Percentiles rank a stretch among this genome's conserved stretches.
phyloP scores from a whole-genome alignment of 2,888 invertebrate species.

The Pegoplata infirma region DNA sequence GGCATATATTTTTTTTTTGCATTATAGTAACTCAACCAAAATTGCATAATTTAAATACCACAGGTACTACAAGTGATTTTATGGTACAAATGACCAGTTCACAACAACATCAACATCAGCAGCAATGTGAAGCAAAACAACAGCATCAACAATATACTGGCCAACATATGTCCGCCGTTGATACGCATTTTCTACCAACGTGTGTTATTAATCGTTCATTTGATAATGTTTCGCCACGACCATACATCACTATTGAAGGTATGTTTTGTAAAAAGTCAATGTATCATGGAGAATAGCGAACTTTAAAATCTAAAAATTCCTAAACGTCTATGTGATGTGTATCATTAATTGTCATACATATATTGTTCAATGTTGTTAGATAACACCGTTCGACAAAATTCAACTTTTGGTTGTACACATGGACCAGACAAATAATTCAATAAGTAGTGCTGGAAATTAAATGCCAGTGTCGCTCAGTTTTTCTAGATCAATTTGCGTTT shows the following conservation, averaged over 20 bases:
- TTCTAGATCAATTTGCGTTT: too few species aligned
- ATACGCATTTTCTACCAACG: conserved; percentile 36
- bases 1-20: conserved; percentile 41
- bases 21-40: conserved; percentile 41
- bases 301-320: too few species aligned
- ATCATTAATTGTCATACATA: too few species aligned
- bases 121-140: conserved; percentile 14
- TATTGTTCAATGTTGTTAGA: too few species aligned
- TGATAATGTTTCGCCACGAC: conserved; percentile 76
- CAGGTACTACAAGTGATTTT: conserved; percentile 19
- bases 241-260: conserved; percentile 73
- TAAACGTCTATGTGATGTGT: conserved; percentile 8
- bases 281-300: neutral
- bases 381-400: too few species aligned
- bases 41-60: conserved; percentile 46
- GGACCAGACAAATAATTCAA: too few species aligned
- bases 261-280: conserved; percentile 60
- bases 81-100: neutral
- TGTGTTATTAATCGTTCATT: conserved; percentile 70
- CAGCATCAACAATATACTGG: conserved; percentile 21
- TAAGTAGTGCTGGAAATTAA: too few species aligned
- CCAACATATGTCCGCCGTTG: conserved; percentile 31
- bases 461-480: too few species aligned
- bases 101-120: conserved; percentile 30
- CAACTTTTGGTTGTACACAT: too few species aligned